Base-by-base conservation (phyloP, 2,888 invertebrate genomes). In the Thalpophila matura region DNA sequence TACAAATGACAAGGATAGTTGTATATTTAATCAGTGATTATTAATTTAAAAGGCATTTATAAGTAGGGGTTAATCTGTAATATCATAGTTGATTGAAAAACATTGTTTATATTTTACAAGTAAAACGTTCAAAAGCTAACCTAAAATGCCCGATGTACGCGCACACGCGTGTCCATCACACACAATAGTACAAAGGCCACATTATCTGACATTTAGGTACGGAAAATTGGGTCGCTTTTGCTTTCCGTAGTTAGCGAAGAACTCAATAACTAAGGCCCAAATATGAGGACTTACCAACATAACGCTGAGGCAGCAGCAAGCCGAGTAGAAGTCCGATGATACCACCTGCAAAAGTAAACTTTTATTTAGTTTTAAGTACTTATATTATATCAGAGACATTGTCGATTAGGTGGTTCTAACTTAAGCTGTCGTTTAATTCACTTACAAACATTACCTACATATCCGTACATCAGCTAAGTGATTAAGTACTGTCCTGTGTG, bases 291-390 rank as follows among this genome's bases (percentile, higher is more conserved):
- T 91, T 82, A 94, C 94, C 91, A 16, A 92, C 94, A 80, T 93
- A 93, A 22, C 89, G 86, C 20, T 87, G 89, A 6, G 89, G 89
- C 33, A 94, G 65, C 12, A 93, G 74, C 2, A 94, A 79, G 0
- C 88, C 91, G 27, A 93, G 83, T 4, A 92, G 60, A 0, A 93
- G 79, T 1, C 94, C 94, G 12, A 92, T 63, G 37, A 93, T 81
- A 12, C 82, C 88, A 33, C 88, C 94, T 94, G 88, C 1, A 81
- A 83, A 53, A 63, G 26, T 33, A 16, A 22, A 20, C 7, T 35
- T 5, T 4, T 27, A 4, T 26, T 4, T 14, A 2, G n/a, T n/a
- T n/a, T n/a, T n/a, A n/a, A n/a, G n/a, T n/a, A n/a, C n/a, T n/a
- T n/a, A n/a, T n/a, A n/a, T n/a, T n/a, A n/a, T n/a, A n/a, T n/a